These are phyloP conservation scores for Drosophila atripex DNA, from an alignment of 2,888 invertebrate genomes.

Conservation along the genomic window DNA sequence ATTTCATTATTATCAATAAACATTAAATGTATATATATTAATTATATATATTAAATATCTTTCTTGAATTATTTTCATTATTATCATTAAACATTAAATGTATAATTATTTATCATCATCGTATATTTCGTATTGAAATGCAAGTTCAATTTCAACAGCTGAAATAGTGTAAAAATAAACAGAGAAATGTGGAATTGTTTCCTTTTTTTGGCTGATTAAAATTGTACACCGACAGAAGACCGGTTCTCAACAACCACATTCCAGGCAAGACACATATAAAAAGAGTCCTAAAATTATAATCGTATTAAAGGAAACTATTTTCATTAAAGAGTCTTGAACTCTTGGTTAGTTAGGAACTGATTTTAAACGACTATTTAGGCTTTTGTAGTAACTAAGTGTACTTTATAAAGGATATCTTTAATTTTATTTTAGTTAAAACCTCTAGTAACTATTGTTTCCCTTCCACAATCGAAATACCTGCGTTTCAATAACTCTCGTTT, in stretches of 20 bases:
- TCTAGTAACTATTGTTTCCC: slow-evolving; percentile 4
- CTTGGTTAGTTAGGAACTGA: background rate
- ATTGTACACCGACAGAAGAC: slow-evolving; percentile 43
- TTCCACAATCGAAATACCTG: background rate
- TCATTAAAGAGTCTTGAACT: background rate
- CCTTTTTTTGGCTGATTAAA: no score
- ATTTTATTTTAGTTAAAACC: background rate
- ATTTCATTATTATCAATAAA: no score
- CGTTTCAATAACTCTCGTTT: slow-evolving; percentile 34
- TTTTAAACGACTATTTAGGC: background rate
- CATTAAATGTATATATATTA: no score
- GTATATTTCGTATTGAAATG: no score
- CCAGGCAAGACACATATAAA: slow-evolving; percentile 51
- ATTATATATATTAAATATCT: no score
- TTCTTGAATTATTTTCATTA: no score
- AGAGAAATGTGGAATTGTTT: no score
- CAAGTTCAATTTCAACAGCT: no score
- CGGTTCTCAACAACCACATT: slow-evolving; percentile 57
- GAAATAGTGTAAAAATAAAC: no score
- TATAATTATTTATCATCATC: no score
- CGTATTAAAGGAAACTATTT: background rate
- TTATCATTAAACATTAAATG: no score
- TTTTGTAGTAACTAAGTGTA: no score
- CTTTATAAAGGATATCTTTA: background rate
- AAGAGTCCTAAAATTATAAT: background rate